These are phyloP conservation scores for Tipula unca DNA, from an alignment of 2,888 invertebrate genomes.

Conservation along the genomic window DNA sequence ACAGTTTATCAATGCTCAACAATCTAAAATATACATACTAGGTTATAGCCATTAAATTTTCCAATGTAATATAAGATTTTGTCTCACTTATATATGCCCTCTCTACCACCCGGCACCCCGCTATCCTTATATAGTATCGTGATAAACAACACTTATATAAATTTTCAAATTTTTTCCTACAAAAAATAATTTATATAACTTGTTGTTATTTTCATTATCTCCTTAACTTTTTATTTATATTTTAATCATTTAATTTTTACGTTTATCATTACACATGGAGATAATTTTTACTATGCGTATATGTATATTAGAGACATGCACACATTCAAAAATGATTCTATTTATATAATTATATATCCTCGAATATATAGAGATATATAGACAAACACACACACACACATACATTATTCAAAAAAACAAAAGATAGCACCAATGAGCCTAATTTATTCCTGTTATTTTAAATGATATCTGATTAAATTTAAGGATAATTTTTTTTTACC, in stretches of 20 bases:
- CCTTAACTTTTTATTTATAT: background rate
- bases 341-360: no score
- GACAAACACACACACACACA: background rate
- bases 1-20: background rate
- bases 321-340: background rate
- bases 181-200: background rate
- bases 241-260: slow-evolving; percentile 10
- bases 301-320: background rate
- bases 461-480: slow-evolving; percentile 14
- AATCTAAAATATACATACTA: background rate
- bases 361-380: background rate
- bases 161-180: background rate
- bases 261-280: background rate
- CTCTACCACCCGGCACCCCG: background rate
- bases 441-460: slow-evolving; percentile 14
- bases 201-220: slow-evolving; percentile 8
- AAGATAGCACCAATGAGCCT: background rate
- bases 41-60: background rate
- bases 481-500: background rate
- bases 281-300: no score
- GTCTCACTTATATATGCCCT: background rate
- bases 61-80: background rate
- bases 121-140: background rate
- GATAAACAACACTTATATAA: background rate
- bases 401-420: background rate